These are phyloP conservation scores for Strix aluco DNA, from an alignment of 2,113 vertebrate genomes.

Conservation along the genomic window DNA sequence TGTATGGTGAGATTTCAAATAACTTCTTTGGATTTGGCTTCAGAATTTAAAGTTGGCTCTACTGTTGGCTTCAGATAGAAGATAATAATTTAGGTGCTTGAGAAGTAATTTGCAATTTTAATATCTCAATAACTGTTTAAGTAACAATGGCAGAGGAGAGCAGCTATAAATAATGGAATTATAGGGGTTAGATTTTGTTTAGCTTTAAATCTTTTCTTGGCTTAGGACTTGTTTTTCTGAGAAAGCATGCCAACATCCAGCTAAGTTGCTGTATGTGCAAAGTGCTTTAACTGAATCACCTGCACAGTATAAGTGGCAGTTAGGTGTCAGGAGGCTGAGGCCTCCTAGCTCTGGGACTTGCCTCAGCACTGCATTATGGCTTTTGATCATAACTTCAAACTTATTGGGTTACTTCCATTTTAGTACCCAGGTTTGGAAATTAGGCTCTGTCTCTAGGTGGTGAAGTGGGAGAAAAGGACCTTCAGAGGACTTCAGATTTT, in stretches of 20 bases:
- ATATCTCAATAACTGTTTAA: neutral
- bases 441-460: neutral
- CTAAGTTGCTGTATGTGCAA: neutral
- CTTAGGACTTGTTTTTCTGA: neutral
- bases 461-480: neutral
- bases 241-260: neutral
- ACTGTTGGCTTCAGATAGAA: neutral
- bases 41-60: neutral
- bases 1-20: neutral
- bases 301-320: no score
- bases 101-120: neutral
- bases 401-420: neutral
- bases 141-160: neutral
- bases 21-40: neutral
- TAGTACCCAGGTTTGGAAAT: neutral
- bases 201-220: neutral
- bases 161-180: neutral
- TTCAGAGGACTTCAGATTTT: neutral
- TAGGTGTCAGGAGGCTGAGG: neutral
- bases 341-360: neutral
- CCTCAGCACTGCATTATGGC: neutral
- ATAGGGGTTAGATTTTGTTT: neutral
- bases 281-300: neutral
- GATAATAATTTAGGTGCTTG: neutral
- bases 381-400: neutral